Base-by-base conservation (phyloP, 2,888 invertebrate species). In the Meloe dianella region DNA sequence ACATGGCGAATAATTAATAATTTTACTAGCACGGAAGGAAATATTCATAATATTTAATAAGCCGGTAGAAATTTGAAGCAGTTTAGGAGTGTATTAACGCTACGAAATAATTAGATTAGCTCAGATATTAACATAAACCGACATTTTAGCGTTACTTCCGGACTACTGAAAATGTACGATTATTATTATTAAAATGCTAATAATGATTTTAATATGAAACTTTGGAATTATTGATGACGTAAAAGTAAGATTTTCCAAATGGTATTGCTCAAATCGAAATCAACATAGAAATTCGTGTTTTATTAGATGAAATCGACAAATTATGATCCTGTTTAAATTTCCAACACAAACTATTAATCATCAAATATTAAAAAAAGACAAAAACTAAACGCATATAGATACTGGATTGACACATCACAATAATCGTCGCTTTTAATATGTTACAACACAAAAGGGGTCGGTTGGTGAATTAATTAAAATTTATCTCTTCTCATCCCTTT, bases 31-130 rank as follows among this genome's bases (percentile, higher is more conserved):
- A 38, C 32, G 32, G 14, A 38, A 38, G 6, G 38, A n/a, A 38
- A 10, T 10, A 32, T 32, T 32, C 9, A 32, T 41, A 32, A 61
- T 47, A 38, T 58, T 61, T 63, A 66, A 66, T 66, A 63, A 63
- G 59, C 20, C 22, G 47, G 56, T 56, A 22, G 35, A 57, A 63
- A 47, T 66, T 66, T 63, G 29, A 63, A 57, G 51, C 57, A 57
- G 60, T 60, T 66, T 47, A 20, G 10, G 9, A 32, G 10, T 32
- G 10, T 32, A 47, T 65, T 66, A 66, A 47, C 65, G 59, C 32
- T 54, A 27, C 56, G 35, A 61, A 66, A 54, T 66, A 66, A 66
- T 66, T 59, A 63, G 61, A 65, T 65, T 65, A 61, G 58, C 51
- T 58, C 35, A 14, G 58, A 58, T 65, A 54, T 35, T 65, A 65